These are phyloP conservation scores for Choloepus didactylus DNA, from an alignment of 2,797 vertebrate genomes.

Conservation along the genomic window DNA sequence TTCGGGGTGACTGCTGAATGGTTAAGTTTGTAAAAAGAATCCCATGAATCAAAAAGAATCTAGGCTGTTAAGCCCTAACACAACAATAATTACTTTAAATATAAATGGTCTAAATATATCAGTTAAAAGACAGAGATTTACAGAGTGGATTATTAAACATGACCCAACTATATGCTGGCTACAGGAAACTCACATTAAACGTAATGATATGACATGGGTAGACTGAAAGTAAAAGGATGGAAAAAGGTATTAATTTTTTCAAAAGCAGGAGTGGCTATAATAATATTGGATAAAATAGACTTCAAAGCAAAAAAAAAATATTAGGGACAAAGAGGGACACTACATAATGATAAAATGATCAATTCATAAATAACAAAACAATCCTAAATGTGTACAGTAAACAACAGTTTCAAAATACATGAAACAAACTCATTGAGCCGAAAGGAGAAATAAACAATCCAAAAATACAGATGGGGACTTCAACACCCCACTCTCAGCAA, in stretches of 20 bases:
- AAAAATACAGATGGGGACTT: neutral
- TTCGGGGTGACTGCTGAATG: conserved; percentile 1
- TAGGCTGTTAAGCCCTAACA: neutral
- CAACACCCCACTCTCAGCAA: neutral
- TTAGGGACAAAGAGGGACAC: neutral
- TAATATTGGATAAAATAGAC: neutral
- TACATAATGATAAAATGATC: neutral
- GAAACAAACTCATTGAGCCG: conserved; percentile 11
- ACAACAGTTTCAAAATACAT: conserved; percentile 21
- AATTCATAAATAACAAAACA: conserved; percentile 10
- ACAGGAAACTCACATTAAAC: conserved; percentile 53
- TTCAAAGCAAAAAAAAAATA: conserved; percentile 23
- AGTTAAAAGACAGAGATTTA: conserved; percentile 35
- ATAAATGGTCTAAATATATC: conserved; percentile 3
- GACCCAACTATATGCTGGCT: neutral
- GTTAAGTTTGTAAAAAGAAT: conserved; percentile 39
- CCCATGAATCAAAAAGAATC: neutral
- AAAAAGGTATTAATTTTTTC: neutral
- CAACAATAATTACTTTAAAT: conserved; percentile 36
- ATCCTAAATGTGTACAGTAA: conserved; percentile 23
- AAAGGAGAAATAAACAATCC: conserved; percentile 21
- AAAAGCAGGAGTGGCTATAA: neutral
- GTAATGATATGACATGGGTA: conserved; percentile 28
- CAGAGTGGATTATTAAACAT: neutral
- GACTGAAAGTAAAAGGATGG: conserved; percentile 20